Evolutionary conservation across 2,113 vertebrate genomes (phyloP).

Genomic region (Elachura formosa): DNA sequence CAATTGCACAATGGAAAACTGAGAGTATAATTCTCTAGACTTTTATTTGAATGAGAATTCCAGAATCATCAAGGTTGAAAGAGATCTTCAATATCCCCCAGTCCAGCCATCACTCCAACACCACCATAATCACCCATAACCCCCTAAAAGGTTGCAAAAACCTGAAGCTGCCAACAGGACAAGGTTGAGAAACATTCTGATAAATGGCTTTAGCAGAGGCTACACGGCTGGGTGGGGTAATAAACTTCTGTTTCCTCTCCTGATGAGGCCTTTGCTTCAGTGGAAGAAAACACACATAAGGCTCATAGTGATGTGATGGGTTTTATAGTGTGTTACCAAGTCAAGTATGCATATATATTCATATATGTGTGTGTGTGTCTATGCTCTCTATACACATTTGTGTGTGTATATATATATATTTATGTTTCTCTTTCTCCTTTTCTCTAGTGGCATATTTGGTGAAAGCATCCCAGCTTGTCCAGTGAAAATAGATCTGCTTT

Average conservation of each 20-base stretch:
- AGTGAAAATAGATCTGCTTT: background rate
- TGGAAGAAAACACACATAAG: background rate
- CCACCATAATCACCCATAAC: background rate
- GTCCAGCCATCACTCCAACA: background rate
- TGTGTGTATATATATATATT: background rate
- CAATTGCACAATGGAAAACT: background rate
- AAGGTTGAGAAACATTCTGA: background rate
- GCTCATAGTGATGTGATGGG: background rate
- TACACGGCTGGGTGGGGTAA: background rate
- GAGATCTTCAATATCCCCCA: background rate
- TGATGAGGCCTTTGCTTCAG: slow-evolving; percentile 11
- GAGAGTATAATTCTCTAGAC: background rate
- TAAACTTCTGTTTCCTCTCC: slow-evolving; percentile 5
- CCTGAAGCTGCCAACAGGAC: background rate
- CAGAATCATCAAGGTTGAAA: background rate
- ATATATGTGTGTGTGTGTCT: background rate
- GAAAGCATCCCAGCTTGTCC: background rate
- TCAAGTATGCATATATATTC: background rate
- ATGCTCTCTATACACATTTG: too few relatives aligned
- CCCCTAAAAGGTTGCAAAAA: background rate
- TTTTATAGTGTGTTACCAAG: background rate
- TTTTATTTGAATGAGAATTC: background rate
- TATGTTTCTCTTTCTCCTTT: background rate
- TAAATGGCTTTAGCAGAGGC: slow-evolving; percentile 7
- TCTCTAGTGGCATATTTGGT: background rate